Evolutionary conservation across 1,140 invertebrate species (phyloP), one percentile per base, ranked within the genome.

Genomic region (Eriosoma lanigerum): DNA sequence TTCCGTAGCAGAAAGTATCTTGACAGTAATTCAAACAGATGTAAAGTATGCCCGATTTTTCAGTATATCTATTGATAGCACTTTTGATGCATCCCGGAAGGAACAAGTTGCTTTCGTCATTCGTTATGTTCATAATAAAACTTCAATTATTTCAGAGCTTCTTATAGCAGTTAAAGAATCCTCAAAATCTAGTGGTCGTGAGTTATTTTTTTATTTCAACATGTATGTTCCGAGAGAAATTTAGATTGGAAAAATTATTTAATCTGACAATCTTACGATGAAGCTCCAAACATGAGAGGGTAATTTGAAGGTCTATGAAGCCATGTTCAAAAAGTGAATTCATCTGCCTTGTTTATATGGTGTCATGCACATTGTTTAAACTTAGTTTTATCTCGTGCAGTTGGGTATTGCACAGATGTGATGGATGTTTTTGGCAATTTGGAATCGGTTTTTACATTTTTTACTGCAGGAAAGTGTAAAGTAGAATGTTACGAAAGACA

Each of bases 91-190:
- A 60, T 60, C 56, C 13, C 8, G 13, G 24, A 60, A 60, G 56
- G 56, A 60, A 60, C 56, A 60, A 26, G 24, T 60, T 60, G 21
- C 56, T 26, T 60, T 60, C 24, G 56, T 60, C 24, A 26, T 60
- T 60, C 56, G 56, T 26, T 29, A 60, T 60, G 56, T 60, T 26
- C 24, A 60, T 60, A 26, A 26, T 60, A 26, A 26, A 60, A 60
- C 24, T 60, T 60, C 56, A 26, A 29, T 60, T 60, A 60, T 60
- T 60, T 60, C 54, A 58, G n/a, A 58, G n/a, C n/a, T n/a, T n/a
- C n/a, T n/a, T n/a, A n/a, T n/a, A n/a, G 32, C 32, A 3, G 3
- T 38, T 4, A 38, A 38, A 38, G 32, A 38, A 8, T 38, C 32
- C 3, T 38, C 3, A 38, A 38, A 4, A 4, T 4, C 32, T 38